Conservation (phyloP, 2,888 invertebrate genomes). For the Mimachlamys varia region DNA sequence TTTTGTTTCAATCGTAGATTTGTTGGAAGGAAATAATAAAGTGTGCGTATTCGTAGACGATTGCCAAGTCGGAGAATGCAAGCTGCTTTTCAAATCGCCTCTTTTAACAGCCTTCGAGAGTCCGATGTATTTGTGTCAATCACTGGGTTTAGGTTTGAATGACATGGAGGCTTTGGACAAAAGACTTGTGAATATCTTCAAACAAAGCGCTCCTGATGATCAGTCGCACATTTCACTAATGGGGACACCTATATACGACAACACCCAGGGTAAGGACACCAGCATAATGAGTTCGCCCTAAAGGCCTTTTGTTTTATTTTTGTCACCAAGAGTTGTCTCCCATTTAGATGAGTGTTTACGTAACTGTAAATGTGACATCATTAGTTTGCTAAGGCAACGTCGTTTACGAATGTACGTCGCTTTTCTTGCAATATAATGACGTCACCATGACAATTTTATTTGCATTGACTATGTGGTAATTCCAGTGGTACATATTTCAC, state of each 20-base stretch:
- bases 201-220: not conserved
- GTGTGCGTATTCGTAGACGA: not conserved
- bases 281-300: too few relatives aligned
- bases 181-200: not conserved
- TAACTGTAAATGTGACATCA: too few relatives aligned
- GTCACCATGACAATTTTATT: too few relatives aligned
- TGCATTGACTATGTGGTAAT: too few relatives aligned
- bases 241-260: not conserved
- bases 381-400: too few relatives aligned
- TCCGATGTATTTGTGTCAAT: not conserved
- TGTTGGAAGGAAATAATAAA: not conserved
- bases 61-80: not conserved
- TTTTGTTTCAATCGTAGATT: not conserved
- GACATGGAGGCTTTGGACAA: not conserved
- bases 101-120: not conserved
- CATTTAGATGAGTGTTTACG: too few relatives aligned
- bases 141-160: not conserved
- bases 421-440: too few relatives aligned
- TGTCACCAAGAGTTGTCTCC: too few relatives aligned
- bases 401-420: too few relatives aligned
- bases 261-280: too few relatives aligned
- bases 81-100: not conserved
- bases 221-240: not conserved
- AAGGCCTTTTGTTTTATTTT: too few relatives aligned
- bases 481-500: too few relatives aligned